phyloP scores from a whole-genome alignment of 2,113 vertebrate species.

The Scytalopus superciliaris region DNA sequence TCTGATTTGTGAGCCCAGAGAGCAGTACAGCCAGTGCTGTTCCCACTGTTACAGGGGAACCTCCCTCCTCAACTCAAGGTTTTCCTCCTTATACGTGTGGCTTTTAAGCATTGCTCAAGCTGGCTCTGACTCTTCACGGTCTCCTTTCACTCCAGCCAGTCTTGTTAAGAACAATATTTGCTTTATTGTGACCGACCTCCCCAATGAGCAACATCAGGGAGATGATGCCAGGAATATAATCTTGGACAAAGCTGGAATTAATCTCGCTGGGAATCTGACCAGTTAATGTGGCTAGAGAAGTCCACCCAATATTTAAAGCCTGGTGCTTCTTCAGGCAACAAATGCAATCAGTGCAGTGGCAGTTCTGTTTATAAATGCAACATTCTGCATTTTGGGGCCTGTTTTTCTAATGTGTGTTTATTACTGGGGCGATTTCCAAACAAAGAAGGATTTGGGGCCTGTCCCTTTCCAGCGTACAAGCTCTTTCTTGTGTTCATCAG shows the following conservation, averaged over 20 bases:
- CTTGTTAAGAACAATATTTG: constrained; percentile 22
- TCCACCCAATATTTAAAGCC: constrained; percentile 6
- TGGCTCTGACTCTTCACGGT: not conserved
- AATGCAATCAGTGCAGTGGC: constrained; percentile 20
- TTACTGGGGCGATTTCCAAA: not conserved
- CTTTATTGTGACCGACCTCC: constrained; percentile 7
- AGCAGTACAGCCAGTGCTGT: not conserved
- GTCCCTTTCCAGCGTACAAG: not conserved
- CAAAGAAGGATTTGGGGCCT: not conserved
- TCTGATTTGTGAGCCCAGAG: not conserved
- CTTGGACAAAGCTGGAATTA: constrained; percentile 28
- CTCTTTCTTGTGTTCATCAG: constrained; percentile 4
- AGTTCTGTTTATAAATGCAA: constrained; percentile 36
- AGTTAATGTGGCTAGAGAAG: not conserved
- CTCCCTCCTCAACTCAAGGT: not conserved
- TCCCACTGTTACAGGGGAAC: not conserved
- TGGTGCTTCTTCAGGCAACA: not conserved
- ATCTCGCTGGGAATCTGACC: constrained; percentile 5
- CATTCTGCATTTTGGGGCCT: not conserved
- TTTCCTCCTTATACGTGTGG: not conserved
- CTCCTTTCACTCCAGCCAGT: not conserved
- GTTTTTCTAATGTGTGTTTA: constrained; percentile 18
- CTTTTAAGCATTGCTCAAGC: not conserved
- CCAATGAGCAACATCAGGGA: not conserved
- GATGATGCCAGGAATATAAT: constrained; percentile 35